These are phyloP conservation scores for Eulemur rubriventer DNA, from an alignment of 2,797 vertebrate genomes.

Conservation along the genomic window DNA sequence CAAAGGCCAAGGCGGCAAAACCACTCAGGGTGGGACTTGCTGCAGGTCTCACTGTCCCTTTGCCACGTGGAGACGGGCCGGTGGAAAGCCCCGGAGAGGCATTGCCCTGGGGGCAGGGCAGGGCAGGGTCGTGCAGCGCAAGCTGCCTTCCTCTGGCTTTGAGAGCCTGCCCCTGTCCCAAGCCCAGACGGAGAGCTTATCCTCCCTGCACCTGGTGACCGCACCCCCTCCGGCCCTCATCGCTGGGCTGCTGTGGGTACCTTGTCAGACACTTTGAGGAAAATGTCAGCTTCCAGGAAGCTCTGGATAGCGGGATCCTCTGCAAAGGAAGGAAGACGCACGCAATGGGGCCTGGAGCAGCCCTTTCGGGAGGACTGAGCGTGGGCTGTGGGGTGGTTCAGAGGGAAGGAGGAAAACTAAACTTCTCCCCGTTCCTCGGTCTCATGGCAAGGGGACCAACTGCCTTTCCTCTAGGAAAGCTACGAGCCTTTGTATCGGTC, in stretches of 20 bases:
- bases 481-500: too few species aligned
- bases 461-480: not conserved
- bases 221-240: not conserved
- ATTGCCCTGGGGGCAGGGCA: too few species aligned
- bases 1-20: not conserved
- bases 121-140: not conserved
- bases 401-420: not conserved
- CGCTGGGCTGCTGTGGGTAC: not conserved
- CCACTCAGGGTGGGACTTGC: not conserved
- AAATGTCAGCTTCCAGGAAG: conserved; percentile 61
- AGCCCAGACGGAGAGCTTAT: too few species aligned
- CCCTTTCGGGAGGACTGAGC: not conserved
- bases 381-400: not conserved
- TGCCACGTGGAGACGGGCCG: not conserved
- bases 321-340: not conserved
- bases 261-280: conserved; percentile 30
- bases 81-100: not conserved
- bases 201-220: not conserved
- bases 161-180: not conserved
- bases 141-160: not conserved
- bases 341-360: not conserved
- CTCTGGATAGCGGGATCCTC: conserved; percentile 56
- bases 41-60: not conserved
- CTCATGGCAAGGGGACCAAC: not conserved
- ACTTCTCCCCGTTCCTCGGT: not conserved